Evolutionary conservation across 2,797 vertebrate species (phyloP).

Genomic region (Falco concolor): DNA sequence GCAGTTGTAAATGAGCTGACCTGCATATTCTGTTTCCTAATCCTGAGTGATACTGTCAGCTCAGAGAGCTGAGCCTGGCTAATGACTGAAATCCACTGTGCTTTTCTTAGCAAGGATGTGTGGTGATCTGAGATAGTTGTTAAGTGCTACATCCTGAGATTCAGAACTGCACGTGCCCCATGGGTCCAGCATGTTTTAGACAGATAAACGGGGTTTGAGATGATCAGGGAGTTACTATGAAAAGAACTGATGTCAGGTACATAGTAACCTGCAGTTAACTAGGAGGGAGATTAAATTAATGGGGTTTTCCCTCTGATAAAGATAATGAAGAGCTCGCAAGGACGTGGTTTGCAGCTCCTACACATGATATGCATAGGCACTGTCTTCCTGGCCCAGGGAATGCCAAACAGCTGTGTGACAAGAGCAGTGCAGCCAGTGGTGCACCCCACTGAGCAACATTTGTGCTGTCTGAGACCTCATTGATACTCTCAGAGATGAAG

Average conservation of each 20-base stretch:
- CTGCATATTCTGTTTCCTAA: conserved; percentile 59
- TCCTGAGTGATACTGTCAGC: conserved; percentile 58
- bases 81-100: conserved; percentile 61
- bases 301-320: conserved; percentile 30
- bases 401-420: not conserved
- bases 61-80: conserved; percentile 55
- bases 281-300: conserved; percentile 31
- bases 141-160: conserved; percentile 40
- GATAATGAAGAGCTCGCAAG: not conserved
- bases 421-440: not conserved
- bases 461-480: not conserved
- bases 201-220: conserved; percentile 17
- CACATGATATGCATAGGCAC: not conserved
- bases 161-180: conserved; percentile 30
- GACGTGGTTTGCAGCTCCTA: not conserved
- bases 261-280: conserved; percentile 24
- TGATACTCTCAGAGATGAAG: not conserved
- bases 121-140: conserved; percentile 59
- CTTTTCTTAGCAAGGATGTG: conserved; percentile 51
- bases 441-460: not conserved
- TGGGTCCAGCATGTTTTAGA: conserved; percentile 18
- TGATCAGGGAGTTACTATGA: conserved; percentile 30
- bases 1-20: conserved; percentile 3
- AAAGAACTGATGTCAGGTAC: conserved; percentile 19
- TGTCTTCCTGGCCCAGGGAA: not conserved